phyloP scores from a whole-genome alignment of 2,113 vertebrate genomes.

The Polypterus senegalus region DNA sequence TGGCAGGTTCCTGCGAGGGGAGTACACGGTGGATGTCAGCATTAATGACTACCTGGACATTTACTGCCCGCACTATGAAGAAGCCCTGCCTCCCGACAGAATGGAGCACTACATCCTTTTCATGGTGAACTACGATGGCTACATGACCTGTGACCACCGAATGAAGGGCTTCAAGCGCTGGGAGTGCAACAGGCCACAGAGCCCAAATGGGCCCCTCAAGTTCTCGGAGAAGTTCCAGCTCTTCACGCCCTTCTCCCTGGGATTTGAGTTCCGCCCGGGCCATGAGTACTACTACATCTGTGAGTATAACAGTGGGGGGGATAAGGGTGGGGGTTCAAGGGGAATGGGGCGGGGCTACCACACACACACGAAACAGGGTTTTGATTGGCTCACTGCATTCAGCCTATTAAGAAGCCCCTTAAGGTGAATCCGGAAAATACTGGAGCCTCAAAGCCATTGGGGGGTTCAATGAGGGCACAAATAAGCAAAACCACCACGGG shows the following conservation, averaged over 20 bases:
- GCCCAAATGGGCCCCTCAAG: conserved; percentile 74
- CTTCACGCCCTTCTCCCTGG: conserved; percentile 91
- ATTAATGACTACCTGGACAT: conserved; percentile 97
- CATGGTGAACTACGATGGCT: conserved; percentile 89
- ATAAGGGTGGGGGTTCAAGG: not conserved
- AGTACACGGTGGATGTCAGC: conserved; percentile 84
- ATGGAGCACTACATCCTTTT: conserved; percentile 84
- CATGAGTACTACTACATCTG: conserved; percentile 93
- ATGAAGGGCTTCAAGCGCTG: conserved; percentile 87
- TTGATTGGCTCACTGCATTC: no score
- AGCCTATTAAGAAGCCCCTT: no score
- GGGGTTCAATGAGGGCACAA: no score
- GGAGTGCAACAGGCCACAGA: conserved; percentile 83
- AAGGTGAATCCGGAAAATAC: no score
- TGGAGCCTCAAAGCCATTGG: no score
- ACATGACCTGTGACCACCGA: conserved; percentile 73
- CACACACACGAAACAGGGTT: not conserved
- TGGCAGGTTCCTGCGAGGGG: conserved; percentile 69
- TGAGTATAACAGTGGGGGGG: conserved; percentile 45
- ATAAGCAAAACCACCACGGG: no score
- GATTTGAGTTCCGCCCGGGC: conserved; percentile 88
- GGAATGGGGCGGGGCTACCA: not conserved
- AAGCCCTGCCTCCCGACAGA: conserved; percentile 45
- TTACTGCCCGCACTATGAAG: conserved; percentile 88
- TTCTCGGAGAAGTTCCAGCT: conserved; percentile 97